phyloP scores from a whole-genome alignment of 2,888 invertebrate genomes.

The Caenorhabditis virilis region DNA sequence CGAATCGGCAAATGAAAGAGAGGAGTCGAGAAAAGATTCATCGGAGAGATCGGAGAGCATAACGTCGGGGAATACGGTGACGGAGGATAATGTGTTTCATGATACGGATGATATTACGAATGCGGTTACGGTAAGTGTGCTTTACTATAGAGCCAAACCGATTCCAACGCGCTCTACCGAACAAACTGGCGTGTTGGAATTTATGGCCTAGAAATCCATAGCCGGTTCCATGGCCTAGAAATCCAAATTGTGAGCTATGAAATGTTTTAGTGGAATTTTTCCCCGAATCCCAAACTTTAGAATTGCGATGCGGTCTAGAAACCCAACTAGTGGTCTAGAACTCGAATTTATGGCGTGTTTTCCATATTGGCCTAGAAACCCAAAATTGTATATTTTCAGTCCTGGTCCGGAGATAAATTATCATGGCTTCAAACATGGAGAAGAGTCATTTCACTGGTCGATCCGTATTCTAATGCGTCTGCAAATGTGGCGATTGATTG shows the following conservation, averaged over 20 bases:
- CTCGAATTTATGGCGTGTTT: no score
- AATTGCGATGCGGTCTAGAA: no score
- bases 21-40: constrained; percentile 22
- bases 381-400: constrained; percentile 35
- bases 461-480: constrained; percentile 47
- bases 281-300: no score
- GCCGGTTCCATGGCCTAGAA: no score
- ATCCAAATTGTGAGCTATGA: no score
- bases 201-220: no score
- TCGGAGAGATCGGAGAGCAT: constrained; percentile 20
- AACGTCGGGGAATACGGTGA: constrained; percentile 13
- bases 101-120: constrained; percentile 52
- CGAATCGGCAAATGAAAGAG: constrained; percentile 16
- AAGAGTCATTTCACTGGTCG: constrained; percentile 59
- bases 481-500: constrained; percentile 59
- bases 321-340: no score
- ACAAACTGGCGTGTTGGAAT: no score
- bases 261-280: no score
- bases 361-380: no score
- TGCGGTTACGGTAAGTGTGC: constrained; percentile 46
- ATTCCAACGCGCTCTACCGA: no score
- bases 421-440: constrained; percentile 63
- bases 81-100: constrained; percentile 52
- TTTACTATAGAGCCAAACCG: no score
- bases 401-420: constrained; percentile 52